Conservation (phyloP, 2,797 vertebrate species). For the Sebastes umbrosus region DNA sequence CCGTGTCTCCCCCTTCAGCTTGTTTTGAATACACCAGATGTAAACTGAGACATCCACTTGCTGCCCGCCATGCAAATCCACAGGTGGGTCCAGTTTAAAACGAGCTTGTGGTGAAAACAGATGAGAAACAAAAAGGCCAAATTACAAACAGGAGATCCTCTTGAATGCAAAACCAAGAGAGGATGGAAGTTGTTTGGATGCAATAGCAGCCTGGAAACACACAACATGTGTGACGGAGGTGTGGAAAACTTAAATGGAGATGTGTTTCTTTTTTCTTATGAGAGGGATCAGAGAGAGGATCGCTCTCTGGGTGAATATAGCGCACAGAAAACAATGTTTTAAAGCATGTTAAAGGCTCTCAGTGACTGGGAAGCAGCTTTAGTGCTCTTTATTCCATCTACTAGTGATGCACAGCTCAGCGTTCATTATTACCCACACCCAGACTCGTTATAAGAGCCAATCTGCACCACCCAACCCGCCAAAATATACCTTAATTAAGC, state of each 20-base stretch:
- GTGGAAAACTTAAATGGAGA: conserved; percentile 9
- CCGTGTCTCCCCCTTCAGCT: conserved; percentile 31
- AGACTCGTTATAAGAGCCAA: no score
- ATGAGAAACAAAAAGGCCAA: conserved; percentile 39
- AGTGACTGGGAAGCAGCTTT: no score
- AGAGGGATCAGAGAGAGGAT: no score
- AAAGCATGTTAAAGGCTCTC: no score
- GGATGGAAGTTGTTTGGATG: conserved; percentile 38
- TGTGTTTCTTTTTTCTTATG: not conserved
- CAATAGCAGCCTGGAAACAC: conserved; percentile 8
- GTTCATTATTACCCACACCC: no score
- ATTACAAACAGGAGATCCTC: conserved; percentile 54
- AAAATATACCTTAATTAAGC: no score
- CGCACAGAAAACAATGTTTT: no score
- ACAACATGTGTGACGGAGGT: conserved; percentile 6
- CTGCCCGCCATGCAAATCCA: conserved; percentile 52
- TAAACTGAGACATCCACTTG: conserved; percentile 21
- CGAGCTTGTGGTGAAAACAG: conserved; percentile 35
- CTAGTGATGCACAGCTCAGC: no score
- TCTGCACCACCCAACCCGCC: no score
- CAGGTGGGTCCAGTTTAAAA: conserved; percentile 60
- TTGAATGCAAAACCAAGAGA: conserved; percentile 26
- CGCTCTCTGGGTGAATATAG: no score
- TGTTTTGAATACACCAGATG: conserved; percentile 46
- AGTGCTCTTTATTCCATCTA: no score